Base-by-base conservation (phyloP, 2,888 invertebrate species). In the Gymnoscelis rufifasciata region DNA sequence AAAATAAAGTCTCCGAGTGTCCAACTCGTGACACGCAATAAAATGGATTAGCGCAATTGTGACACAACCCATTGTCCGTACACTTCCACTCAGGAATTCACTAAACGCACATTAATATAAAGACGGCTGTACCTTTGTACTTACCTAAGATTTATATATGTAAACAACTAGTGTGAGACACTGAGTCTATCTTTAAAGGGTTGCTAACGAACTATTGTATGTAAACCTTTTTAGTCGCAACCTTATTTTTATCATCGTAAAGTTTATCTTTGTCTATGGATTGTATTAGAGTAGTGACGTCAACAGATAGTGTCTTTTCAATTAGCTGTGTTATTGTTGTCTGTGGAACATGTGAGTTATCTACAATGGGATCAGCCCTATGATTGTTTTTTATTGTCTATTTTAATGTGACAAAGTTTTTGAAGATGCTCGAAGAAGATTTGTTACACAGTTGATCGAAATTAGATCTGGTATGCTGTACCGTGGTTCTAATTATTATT, bases 101-200 rank as follows among this genome's bases (percentile, higher is more conserved):
- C 84, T 81, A 82, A 84, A 83, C 80, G 78, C 78, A 79, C 83
- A 86, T 87, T 87, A 87, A 83, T 83, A 86, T 87, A 83, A 75
- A 78, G 76, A 74, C 70, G 74, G 72, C 70, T 71, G 73, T 56
- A 52, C 66, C 52, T 70, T 81, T 80, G 77, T 81, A 65, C 63
- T 68, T 68, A 60, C 60, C 62, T 71, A 66, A 83, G 83, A 84
- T 84, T 84, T 84, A 84, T 83, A 71, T 77, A 74, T 77, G 78
- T 86, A 83, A 83, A 86, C 84, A 84, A 61, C 61, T 47, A 44
- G 14, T 33, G 73, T 73, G 77, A 77, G 80, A 82, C 71, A 68
- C 54, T 30, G 19, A 36, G 26, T 19, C 12, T 19, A 27, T 39
- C 27, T 42, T 42, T 36, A 41, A 45, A 70, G 74, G 73, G 66